Evolutionary conservation across 1,140 invertebrate species (phyloP), one percentile per base, ranked within the genome.

Genomic region (Parasteatoda tepidariorum): DNA sequence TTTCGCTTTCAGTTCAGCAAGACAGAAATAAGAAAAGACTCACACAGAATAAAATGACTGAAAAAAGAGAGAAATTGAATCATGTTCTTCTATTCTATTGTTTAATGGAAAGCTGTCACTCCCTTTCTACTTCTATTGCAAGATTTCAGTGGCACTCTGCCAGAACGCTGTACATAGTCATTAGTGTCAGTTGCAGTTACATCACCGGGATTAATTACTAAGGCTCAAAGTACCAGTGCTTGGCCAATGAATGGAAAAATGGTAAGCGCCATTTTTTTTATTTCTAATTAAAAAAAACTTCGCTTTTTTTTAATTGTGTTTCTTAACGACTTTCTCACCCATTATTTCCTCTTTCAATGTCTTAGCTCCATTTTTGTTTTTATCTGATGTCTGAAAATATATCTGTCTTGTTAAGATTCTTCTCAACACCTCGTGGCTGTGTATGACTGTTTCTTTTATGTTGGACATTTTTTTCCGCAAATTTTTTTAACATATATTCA

Each of bases 121-220:
- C 75, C 41, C 48, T 41, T 28, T 79, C 64, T 38, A 24, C 13
- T 15, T 30, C 57, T 55, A 79, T 57, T 79, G 64, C 64, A 1
- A 55, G 62, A 34, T 34, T 67, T 48, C 28, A 66, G 64, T 79
- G 75, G 75, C 75, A 79, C 24, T 30, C 26, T 79, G 75, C 75
- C 75, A 79, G 75, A 79, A 79, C 67, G 64, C 55, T 79, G 54
- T 62, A 79, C 75, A 79, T 79, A 67, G 75, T 79, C 75, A 79
- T 79, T 79, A 79, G 75, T 79, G 75, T 79, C 75, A 67, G 75
- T 31, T 79, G 28, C 75, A 67, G 62, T 79, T 79, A 79, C 64
- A 79, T 79, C 64, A 79, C 75, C 57, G 22, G 64, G 64, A 79
- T 79, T 79, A 67, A 79, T 79, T 79, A 68, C 75, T 18, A 67